A percentile compares a stretch with the other conserved stretches of the same genome.
phyloP scores from a whole-genome alignment of 2,113 vertebrate species.

The Tenrec ecaudatus region DNA sequence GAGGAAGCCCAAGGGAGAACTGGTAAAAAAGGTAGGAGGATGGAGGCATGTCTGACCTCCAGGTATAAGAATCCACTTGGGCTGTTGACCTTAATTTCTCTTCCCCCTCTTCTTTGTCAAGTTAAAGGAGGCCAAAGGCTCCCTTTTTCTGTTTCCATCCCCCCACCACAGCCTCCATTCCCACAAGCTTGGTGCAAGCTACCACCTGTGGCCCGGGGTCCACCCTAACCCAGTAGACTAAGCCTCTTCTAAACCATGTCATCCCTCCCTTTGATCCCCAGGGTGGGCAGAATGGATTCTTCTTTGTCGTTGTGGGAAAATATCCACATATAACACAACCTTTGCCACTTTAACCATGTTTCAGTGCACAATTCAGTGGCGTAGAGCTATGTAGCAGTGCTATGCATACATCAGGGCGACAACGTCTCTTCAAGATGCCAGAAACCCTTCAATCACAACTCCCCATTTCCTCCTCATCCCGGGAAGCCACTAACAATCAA shows the following conservation, averaged over 20 bases:
- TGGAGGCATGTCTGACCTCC: too few relatives aligned
- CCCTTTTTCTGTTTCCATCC: background rate
- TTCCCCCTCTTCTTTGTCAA: too few relatives aligned
- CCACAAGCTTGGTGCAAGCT: background rate
- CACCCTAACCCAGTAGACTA: background rate
- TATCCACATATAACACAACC: background rate
- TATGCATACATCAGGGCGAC: background rate
- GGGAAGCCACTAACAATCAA: background rate
- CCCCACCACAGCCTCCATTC: background rate
- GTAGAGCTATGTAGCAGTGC: background rate
- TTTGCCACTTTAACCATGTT: background rate
- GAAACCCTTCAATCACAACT: background rate
- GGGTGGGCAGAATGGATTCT: background rate
- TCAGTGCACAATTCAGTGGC: background rate
- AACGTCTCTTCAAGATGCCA: background rate
- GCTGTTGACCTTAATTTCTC: too few relatives aligned
- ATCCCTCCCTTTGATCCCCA: background rate
- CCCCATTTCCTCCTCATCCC: background rate
- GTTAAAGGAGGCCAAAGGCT: too few relatives aligned
- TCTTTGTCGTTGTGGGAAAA: background rate
- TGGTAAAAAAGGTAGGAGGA: too few relatives aligned
- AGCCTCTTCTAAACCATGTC: background rate
- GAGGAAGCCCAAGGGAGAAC: too few relatives aligned
- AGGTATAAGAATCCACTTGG: too few relatives aligned
- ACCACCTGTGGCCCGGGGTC: background rate